A percentile compares a stretch with the other conserved stretches of the same genome.
Conservation (phyloP, 2,797 vertebrate genomes). For the Spea hammondii region DNA sequence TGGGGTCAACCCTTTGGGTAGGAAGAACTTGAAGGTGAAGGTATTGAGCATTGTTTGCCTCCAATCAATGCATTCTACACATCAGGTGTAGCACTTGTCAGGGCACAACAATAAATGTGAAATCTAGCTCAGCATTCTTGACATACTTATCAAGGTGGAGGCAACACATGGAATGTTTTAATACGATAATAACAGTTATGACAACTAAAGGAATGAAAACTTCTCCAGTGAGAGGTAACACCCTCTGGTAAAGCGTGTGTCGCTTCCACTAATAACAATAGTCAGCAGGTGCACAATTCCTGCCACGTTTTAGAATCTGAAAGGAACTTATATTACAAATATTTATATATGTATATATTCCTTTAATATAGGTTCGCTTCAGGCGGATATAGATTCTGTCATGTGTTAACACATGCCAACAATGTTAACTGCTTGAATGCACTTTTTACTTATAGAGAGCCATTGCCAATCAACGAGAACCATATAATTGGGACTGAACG, state of each 20-base stretch:
- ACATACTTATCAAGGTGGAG: slow-evolving; percentile 43
- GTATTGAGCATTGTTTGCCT: neutral
- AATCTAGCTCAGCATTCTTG: slow-evolving; percentile 25
- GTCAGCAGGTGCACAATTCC: neutral
- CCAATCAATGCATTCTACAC: slow-evolving; percentile 6
- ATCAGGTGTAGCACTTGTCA: slow-evolving; percentile 15
- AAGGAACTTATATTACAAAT: too few relatives aligned
- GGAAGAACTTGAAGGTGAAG: too few relatives aligned
- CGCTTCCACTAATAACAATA: neutral
- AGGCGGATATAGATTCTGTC: too few relatives aligned
- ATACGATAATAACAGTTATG: slow-evolving; percentile 30
- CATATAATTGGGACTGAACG: too few relatives aligned
- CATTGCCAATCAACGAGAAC: too few relatives aligned
- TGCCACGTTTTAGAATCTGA: too few relatives aligned
- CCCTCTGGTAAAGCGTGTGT: neutral
- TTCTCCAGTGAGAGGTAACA: slow-evolving; percentile 20
- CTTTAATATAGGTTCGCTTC: too few relatives aligned
- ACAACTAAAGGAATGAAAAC: slow-evolving; percentile 26
- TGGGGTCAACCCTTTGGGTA: too few relatives aligned
- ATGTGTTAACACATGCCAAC: too few relatives aligned
- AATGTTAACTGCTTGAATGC: too few relatives aligned
- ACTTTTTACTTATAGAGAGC: too few relatives aligned
- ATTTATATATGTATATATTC: too few relatives aligned
- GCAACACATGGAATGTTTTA: slow-evolving; percentile 29
- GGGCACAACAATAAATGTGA: slow-evolving; percentile 30